Conservation (phyloP, 2,888 invertebrate species). For the Cosmorhoe ocellata region DNA sequence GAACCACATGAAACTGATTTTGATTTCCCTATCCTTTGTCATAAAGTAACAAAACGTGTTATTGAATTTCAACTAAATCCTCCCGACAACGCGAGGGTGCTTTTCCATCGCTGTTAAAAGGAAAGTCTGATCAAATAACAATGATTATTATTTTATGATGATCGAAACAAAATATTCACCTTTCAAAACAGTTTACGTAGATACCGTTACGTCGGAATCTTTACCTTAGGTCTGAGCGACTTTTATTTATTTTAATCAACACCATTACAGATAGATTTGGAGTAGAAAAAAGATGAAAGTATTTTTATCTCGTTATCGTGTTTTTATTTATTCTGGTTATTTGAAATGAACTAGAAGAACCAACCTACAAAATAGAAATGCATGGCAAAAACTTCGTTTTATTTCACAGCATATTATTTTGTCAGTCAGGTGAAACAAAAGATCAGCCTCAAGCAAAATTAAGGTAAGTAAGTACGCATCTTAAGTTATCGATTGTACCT, state of each 20-base stretch:
- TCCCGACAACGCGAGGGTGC: conserved; percentile 38
- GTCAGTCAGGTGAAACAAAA: conserved; percentile 37
- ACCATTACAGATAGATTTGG: too few species aligned
- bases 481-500: conserved; percentile 47
- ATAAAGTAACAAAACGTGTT: conserved; percentile 55
- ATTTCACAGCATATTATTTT: too few species aligned
- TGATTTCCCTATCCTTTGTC: conserved; percentile 49
- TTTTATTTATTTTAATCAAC: too few species aligned
- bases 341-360: too few species aligned
- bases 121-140: conserved; percentile 48
- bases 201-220: too few species aligned
- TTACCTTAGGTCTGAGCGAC: too few species aligned
- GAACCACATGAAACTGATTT: conserved; percentile 36
- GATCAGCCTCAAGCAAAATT: conserved; percentile 45
- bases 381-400: too few species aligned
- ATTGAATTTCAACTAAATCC: conserved; percentile 59
- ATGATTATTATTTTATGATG: conserved; percentile 31
- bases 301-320: too few species aligned
- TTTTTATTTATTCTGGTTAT: too few species aligned
- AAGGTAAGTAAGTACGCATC: conserved; percentile 31
- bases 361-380: too few species aligned
- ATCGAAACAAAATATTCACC: conserved; percentile 12
- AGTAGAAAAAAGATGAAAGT: too few species aligned
- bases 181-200: too few species aligned
- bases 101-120: conserved; percentile 41